Evolutionary conservation across 2,888 invertebrate genomes (phyloP).

Genomic region (Lasioglossum calceatum): DNA sequence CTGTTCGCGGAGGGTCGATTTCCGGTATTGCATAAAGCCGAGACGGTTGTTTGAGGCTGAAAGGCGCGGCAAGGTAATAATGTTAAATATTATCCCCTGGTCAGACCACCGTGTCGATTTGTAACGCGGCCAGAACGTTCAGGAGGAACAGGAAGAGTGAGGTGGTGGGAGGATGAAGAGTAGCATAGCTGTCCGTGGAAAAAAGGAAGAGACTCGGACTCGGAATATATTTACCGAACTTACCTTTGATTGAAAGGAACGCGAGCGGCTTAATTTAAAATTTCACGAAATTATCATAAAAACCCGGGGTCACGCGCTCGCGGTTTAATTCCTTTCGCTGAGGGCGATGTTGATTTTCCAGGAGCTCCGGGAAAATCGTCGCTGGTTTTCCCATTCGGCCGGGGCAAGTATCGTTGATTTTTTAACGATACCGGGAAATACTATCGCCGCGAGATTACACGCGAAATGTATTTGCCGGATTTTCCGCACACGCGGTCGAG

Average conservation of each 20-base stretch:
- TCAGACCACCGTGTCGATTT: conserved; percentile 46
- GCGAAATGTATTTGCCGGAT: conserved; percentile 50
- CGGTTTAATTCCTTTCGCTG: conserved; percentile 38
- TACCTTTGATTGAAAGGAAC: conserved; percentile 41
- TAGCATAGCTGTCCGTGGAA: not conserved
- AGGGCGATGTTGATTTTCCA: conserved; percentile 58
- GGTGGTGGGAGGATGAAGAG: not conserved
- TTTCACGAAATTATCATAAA: conserved; percentile 49
- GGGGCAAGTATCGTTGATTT: conserved; percentile 23
- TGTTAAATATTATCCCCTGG: conserved; percentile 64
- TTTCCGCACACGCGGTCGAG: conserved; percentile 31
- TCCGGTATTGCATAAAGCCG: conserved; percentile 68
- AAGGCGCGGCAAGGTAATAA: conserved; percentile 61
- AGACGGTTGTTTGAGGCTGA: conserved; percentile 44
- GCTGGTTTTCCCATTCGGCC: conserved; percentile 28
- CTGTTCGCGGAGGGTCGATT: conserved; percentile 63
- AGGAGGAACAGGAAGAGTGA: not conserved
- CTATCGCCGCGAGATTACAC: conserved; percentile 51
- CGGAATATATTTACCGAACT: conserved; percentile 47
- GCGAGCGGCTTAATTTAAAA: conserved; percentile 39
- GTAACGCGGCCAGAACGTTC: conserved; percentile 12
- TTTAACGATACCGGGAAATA: conserved; percentile 49
- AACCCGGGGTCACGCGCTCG: not conserved
- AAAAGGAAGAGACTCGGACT: not conserved
- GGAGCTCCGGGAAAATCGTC: conserved; percentile 38